A percentile compares a stretch with the other conserved stretches of the same genome.
Evolutionary conservation across 2,888 invertebrate species (phyloP).

Genomic region (Trilocha varians): DNA sequence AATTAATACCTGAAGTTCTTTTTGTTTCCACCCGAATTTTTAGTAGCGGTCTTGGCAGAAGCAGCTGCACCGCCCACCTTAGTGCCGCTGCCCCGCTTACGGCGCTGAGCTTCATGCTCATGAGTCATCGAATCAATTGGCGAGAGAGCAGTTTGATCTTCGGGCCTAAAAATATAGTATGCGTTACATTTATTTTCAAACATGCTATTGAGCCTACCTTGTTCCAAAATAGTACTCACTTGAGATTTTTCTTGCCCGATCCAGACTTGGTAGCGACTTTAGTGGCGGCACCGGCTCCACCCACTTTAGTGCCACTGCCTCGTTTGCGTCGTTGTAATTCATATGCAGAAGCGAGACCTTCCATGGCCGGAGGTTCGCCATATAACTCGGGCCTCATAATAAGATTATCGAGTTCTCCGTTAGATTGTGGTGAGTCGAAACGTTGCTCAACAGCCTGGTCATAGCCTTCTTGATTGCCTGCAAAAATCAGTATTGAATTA

Average conservation of each 20-base stretch:
- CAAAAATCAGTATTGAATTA: conserved; percentile 13
- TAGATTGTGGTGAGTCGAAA: conserved; percentile 48
- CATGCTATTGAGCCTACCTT: conserved; percentile 1
- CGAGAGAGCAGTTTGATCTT: conserved; percentile 42
- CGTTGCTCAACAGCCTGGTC: conserved; percentile 57
- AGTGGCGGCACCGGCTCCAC: conserved; percentile 63
- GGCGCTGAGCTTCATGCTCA: conserved; percentile 47
- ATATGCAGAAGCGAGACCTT: conserved; percentile 44
- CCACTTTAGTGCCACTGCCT: conserved; percentile 61
- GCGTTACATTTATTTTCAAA: conserved; percentile 5
- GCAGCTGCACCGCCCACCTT: conserved; percentile 64
- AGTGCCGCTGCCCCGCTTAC: conserved; percentile 58
- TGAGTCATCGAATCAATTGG: conserved; percentile 45
- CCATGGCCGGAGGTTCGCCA: conserved; percentile 73
- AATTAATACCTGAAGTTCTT: conserved; percentile 58
- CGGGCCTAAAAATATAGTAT: conserved; percentile 32
- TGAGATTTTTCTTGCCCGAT: conserved; percentile 62
- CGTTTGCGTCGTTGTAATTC: conserved; percentile 58
- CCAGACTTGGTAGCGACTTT: conserved; percentile 63
- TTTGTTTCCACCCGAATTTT: conserved; percentile 61
- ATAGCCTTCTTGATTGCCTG: conserved; percentile 60
- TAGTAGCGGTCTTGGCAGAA: conserved; percentile 59
- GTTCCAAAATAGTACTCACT: conserved; percentile 32
- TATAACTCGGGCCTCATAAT: conserved; percentile 76
- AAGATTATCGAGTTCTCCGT: conserved; percentile 71